Evolutionary conservation across 2,888 invertebrate genomes (phyloP), one percentile per base, ranked within the genome.

Genomic region (Tanypteryx hageni): DNA sequence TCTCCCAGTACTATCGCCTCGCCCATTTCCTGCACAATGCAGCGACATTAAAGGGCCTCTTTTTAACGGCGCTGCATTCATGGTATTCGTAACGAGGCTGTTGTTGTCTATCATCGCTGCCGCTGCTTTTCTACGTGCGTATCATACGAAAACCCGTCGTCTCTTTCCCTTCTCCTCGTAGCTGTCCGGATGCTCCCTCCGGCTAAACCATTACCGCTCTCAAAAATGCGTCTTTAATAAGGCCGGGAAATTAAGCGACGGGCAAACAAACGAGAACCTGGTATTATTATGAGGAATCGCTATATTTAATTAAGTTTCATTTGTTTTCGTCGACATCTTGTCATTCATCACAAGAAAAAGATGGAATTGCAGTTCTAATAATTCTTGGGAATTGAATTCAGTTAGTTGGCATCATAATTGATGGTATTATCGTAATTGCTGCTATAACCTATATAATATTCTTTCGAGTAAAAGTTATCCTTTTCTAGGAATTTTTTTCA

Each of bases 61-160:
- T 68, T 68, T 68, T 68, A 68, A 68, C 68, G 68, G 68, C 14
- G 64, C 64, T 64, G 64, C 68, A 68, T 68, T 68, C 68, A 68
- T 68, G 68, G 68, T 18, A 14, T 64, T 64, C 64, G 64, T 10
- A 68, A 68, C 68, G 68, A 68, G 68, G 68, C 68, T 64, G 64
- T 64, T 64, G 64, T 14, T 64, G 64, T 68, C 68, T 68, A 16
- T 22, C 22, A 13, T 76, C 76, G 22, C 76, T 27, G 18, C 76
- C 76, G 76, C 22, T 76, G 76, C 76, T 76, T 27, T 76, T 27
- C 76, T 10, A 76, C 76, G 76, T 76, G 76, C 22, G 76, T 27
- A 27, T 27, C 76, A 76, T 76, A 27, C 68, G 68, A 68, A 68
- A 68, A 22, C 68, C 64, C 18, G 10, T 27, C 9, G 22, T 22